These are phyloP conservation scores for Acanthochromis polyacanthus DNA, from an alignment of 2,113 vertebrate species.

Conservation along the genomic window DNA sequence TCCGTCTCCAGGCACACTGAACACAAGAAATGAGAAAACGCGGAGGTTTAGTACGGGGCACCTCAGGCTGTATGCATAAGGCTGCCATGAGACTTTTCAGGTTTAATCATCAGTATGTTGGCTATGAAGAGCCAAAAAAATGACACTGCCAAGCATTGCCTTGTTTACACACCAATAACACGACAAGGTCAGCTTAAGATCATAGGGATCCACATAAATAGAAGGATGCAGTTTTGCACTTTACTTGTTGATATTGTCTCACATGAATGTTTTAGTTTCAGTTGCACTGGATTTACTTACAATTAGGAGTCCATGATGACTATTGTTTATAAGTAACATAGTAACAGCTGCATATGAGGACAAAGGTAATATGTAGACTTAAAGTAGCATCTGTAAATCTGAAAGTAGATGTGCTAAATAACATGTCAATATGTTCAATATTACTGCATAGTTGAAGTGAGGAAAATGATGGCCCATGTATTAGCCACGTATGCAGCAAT, in stretches of 20 bases:
- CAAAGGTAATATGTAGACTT: constrained; percentile 14
- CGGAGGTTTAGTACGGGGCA: background rate
- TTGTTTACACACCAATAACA: background rate
- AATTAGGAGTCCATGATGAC: background rate
- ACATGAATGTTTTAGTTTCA: too few species aligned
- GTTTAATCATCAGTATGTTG: constrained; percentile 21
- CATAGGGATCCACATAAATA: background rate
- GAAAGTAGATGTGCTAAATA: background rate
- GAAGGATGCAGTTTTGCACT: background rate
- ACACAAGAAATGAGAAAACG: background rate
- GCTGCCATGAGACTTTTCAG: constrained; percentile 21
- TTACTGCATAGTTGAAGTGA: background rate
- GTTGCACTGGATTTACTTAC: background rate
- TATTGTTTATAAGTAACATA: background rate
- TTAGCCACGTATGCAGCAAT: background rate
- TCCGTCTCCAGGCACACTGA: background rate
- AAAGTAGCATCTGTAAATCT: background rate
- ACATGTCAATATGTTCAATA: background rate
- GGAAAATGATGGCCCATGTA: background rate
- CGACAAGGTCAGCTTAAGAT: background rate
- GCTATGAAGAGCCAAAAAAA: constrained; percentile 6
- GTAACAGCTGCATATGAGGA: background rate
- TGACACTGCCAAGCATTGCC: background rate
- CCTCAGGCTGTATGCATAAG: constrained; percentile 19
- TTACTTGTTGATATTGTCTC: rapidly evolving